These are phyloP conservation scores for Mormyrus proboscirostris DNA, from an alignment of 2,797 vertebrate species.

Conservation along the genomic window DNA sequence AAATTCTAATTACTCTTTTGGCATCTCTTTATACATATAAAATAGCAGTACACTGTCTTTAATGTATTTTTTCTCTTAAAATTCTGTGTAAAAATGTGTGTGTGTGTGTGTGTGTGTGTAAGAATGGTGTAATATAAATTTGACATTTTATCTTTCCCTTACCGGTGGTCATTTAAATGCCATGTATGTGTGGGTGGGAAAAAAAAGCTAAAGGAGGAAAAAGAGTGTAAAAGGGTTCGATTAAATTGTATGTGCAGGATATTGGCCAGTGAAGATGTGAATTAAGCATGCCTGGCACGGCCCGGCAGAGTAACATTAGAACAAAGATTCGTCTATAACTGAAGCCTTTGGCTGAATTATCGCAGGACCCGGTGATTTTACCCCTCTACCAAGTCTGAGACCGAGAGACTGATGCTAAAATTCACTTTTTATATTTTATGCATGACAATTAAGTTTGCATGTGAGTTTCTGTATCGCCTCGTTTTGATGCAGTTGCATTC, in stretches of 20 bases:
- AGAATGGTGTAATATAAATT: not conserved
- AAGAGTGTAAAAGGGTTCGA: not conserved
- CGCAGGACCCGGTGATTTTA: constrained; percentile 47
- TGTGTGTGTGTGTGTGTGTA: not conserved
- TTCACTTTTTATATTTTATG: not conserved
- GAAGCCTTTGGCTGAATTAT: constrained; percentile 60
- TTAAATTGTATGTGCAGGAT: not conserved
- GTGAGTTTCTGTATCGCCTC: not conserved
- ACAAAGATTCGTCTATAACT: constrained; percentile 72
- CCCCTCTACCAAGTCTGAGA: constrained; percentile 37
- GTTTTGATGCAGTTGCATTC: not conserved
- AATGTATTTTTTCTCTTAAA: not conserved
- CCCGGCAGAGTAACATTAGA: constrained; percentile 55
- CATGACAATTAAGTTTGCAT: not conserved
- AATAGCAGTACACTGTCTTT: not conserved
- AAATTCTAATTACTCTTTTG: not conserved
- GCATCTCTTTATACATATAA: not conserved
- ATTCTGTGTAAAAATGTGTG: not conserved
- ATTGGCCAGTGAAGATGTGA: constrained; percentile 44
- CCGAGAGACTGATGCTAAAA: not conserved
- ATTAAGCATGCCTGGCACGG: constrained; percentile 68
- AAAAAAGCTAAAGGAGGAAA: not conserved
- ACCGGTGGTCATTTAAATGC: not conserved
- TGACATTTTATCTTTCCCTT: not conserved
- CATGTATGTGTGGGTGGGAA: not conserved